A percentile compares a stretch with the other conserved stretches of the same genome.
Conservation (phyloP, 2,113 vertebrate species). For the Menura novaehollandiae region DNA sequence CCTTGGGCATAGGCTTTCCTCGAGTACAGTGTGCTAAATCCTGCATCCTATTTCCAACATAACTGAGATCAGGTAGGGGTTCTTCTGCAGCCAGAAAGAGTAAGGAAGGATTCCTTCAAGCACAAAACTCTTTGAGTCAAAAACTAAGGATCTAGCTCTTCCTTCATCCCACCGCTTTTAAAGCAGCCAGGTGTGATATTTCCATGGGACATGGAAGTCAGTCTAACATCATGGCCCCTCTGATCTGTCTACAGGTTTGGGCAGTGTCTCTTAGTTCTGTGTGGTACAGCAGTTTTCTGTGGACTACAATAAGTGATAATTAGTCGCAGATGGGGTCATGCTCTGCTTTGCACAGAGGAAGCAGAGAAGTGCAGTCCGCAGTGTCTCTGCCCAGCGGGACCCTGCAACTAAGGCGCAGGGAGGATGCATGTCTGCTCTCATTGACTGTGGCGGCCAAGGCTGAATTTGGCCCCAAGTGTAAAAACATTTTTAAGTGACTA, state of each 20-base stretch:
- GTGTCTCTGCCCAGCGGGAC: neutral
- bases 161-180: neutral
- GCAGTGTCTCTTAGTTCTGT: neutral
- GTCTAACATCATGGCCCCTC: neutral
- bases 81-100: neutral
- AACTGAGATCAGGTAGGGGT: neutral
- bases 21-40: neutral
- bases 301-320: slow-evolving; percentile 39
- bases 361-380: neutral
- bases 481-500: slow-evolving; percentile 57
- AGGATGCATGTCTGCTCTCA: neutral
- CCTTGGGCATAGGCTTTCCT: neutral
- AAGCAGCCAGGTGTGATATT: neutral
- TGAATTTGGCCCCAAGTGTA: slow-evolving; percentile 31
- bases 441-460: neutral
- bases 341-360: neutral
- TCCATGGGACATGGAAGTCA: neutral
- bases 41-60: neutral
- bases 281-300: neutral
- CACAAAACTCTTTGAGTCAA: neutral
- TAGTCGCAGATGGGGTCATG: neutral
- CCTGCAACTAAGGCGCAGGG: neutral
- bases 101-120: neutral
- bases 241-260: neutral
- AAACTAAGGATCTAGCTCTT: neutral